Conservation (phyloP, 1,140 invertebrate genomes). For the Drosophila tropicalis region DNA sequence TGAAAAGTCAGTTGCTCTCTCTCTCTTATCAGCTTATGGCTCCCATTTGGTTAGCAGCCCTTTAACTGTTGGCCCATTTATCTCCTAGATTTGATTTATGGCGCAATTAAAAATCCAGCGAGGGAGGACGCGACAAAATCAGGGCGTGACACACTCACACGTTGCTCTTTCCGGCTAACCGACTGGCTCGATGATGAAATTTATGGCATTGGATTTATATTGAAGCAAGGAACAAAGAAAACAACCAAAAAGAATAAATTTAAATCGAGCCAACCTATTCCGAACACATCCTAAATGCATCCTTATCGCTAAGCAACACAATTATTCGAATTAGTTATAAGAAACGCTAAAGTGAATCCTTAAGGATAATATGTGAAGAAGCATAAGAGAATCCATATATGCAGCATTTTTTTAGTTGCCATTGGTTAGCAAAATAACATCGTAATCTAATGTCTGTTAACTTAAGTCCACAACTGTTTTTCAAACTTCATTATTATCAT, state of each 20-base stretch:
- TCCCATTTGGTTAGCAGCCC: conserved; percentile 80
- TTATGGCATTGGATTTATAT: conserved; percentile 76
- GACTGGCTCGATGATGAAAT: conserved; percentile 63
- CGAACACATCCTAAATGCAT: neutral
- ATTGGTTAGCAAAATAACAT: no score
- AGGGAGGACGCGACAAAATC: conserved; percentile 2
- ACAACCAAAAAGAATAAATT: conserved; percentile 46
- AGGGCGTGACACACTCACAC: conserved; percentile 56
- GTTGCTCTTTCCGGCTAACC: conserved; percentile 18
- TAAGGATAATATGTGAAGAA: no score
- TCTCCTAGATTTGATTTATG: conserved; percentile 80
- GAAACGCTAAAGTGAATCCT: neutral
- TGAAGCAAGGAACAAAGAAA: conserved; percentile 29
- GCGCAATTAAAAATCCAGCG: conserved; percentile 74
- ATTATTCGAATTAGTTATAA: neutral
- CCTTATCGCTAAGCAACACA: no score
- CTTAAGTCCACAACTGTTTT: no score
- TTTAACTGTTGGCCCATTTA: conserved; percentile 77
- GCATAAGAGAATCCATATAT: no score
- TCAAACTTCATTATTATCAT: no score
- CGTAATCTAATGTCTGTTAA: no score
- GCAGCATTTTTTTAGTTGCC: no score
- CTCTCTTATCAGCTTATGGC: conserved; percentile 76
- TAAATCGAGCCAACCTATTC: conserved; percentile 56
- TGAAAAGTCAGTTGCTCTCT: conserved; percentile 27